These are phyloP conservation scores for Styela clava DNA, from an alignment of 23 tunicate genomes.

Conservation along the genomic window DNA sequence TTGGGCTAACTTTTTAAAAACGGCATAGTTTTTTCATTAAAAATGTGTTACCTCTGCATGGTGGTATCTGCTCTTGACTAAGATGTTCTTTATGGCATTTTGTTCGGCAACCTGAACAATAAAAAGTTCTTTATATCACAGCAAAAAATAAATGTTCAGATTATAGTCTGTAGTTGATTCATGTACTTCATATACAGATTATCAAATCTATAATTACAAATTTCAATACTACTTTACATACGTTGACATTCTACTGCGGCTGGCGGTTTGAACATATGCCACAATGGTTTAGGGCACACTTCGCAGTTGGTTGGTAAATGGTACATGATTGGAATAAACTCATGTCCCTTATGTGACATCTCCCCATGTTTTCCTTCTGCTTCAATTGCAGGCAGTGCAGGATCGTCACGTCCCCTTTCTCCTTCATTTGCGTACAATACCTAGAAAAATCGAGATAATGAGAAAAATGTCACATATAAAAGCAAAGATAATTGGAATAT, in stretches of 20 bases:
- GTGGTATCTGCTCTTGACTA: slow-evolving; percentile 45
- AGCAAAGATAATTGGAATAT: background rate
- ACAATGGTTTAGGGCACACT: slow-evolving; percentile 77
- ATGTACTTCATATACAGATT: no score
- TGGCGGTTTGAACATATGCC: slow-evolving; percentile 93
- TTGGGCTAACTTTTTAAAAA: background rate
- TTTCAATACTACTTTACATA: no score
- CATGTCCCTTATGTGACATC: slow-evolving; percentile 81
- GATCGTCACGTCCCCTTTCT: slow-evolving; percentile 39
- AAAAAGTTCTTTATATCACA: no score
- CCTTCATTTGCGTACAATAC: slow-evolving; percentile 88
- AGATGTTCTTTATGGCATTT: slow-evolving; percentile 89
- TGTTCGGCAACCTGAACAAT: slow-evolving; percentile 60
- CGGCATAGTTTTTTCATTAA: background rate
- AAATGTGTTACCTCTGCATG: slow-evolving; percentile 62
- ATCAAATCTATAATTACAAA: no score
- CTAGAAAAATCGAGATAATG: slow-evolving; percentile 24
- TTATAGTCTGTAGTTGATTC: no score
- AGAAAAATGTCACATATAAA: background rate
- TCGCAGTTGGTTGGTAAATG: slow-evolving; percentile 96
- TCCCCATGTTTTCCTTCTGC: slow-evolving; percentile 53
- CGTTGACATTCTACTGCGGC: slow-evolving; percentile 97
- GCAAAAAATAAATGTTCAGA: no score
- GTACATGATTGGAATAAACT: slow-evolving; percentile 80
- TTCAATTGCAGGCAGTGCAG: slow-evolving; percentile 31